Evolutionary conservation across 2,113 vertebrate species (phyloP).

Genomic region (Lanius collurio): DNA sequence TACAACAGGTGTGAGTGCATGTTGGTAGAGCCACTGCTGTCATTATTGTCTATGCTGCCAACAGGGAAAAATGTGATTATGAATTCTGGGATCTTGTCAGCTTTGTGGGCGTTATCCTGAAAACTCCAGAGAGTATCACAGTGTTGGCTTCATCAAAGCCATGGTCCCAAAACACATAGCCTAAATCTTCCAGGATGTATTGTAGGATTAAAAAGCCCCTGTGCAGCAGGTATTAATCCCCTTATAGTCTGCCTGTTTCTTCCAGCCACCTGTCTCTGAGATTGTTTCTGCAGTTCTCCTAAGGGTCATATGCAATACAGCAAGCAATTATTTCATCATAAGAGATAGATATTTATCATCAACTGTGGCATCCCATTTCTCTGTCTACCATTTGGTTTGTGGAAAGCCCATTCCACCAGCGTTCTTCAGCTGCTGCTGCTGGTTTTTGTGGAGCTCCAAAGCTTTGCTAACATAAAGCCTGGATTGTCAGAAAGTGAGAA

Average conservation of each 20-base stretch:
- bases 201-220: not conserved
- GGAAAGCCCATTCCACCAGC: not conserved
- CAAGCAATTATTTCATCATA: not conserved
- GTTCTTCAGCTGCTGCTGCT: not conserved
- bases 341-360: not conserved
- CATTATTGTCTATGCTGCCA: not conserved
- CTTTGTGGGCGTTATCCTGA: not conserved
- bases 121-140: not conserved
- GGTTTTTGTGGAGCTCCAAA: not conserved
- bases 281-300: not conserved
- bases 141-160: not conserved
- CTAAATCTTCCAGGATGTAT: not conserved
- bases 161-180: accelerated
- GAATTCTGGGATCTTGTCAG: not conserved
- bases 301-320: not conserved
- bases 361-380: not conserved
- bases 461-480: not conserved
- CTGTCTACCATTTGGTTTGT: not conserved
- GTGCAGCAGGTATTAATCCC: not conserved
- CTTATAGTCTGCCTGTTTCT: not conserved
- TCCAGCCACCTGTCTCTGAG: not conserved
- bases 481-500: not conserved
- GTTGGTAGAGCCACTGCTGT: not conserved
- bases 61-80: not conserved
- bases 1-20: not conserved